Evolutionary conservation across 2,797 vertebrate genomes (phyloP), one percentile per base, ranked within the genome.

Genomic region (Pogoniulus pusillus): DNA sequence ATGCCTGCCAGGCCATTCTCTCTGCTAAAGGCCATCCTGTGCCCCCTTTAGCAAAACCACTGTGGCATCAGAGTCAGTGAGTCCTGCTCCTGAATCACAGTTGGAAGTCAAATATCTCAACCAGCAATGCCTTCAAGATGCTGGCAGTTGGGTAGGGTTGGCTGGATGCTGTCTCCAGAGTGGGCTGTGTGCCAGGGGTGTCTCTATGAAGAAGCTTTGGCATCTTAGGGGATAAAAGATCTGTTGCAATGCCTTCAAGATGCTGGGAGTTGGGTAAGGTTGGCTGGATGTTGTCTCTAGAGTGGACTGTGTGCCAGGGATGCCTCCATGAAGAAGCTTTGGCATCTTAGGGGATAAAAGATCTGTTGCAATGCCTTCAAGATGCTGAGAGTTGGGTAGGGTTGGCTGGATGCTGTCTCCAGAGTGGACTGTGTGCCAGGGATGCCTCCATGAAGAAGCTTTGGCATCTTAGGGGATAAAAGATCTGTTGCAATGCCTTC

Each of bases 401-500:
- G 18, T 17, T n/a, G 45, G 34, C 29, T 32, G 22, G 49, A 13
- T 6, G 16, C 57, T 16, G 26, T 41, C 16, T 63, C 41, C 4
- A 1, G 32, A 30, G n/a, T 3, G 24, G 53, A 51, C n/a, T 32
- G 41, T 2, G 2, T 35, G 39, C 53, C 10, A 0, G 16, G 27
- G 45, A 4, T 27, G 12, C 26, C 17, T 24, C 30, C 55, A 30
- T 32, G 32, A 49, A 47, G 70, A 29, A 64, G 30, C 64, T 53
- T 18, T 17, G 45, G n/a, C n/a, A n/a, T n/a, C n/a, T n/a, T n/a
- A n/a, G n/a, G n/a, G n/a, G n/a, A n/a, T n/a, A n/a, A n/a, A n/a
- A n/a, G n/a, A n/a, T n/a, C n/a, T n/a, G n/a, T n/a, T n/a, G 11
- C 0, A 1, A 26, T 0, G 6, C 18, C 19, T 34, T 27, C 9